Percentiles rank a stretch among this genome's conserved stretches.
Conservation (phyloP, 2,888 invertebrate genomes). For the Troglohyphantes excavatus region DNA sequence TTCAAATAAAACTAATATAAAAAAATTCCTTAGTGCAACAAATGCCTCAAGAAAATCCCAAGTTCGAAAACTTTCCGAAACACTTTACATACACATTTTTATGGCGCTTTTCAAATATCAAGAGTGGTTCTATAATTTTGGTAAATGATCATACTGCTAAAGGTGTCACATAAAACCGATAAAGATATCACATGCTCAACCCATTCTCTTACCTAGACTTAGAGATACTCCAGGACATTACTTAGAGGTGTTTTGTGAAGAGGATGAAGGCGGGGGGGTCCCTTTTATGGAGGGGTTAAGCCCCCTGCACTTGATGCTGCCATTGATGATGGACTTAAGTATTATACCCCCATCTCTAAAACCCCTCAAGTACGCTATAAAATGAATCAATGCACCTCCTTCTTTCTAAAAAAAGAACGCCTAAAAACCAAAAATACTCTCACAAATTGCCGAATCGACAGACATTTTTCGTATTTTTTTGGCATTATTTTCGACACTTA, state of each 20-base stretch:
- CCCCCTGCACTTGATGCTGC: not conserved
- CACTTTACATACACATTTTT: too few relatives aligned
- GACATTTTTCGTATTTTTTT: conserved; percentile 12
- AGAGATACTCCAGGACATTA: not conserved
- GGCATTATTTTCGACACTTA: not conserved
- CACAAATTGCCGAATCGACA: conserved; percentile 32
- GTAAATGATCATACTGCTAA: too few relatives aligned
- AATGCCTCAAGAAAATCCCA: too few relatives aligned
- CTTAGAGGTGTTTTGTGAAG: not conserved
- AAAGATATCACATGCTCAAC: too few relatives aligned
- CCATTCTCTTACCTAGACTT: not conserved
- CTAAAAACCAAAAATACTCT: conserved; percentile 48
- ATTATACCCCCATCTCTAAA: conserved; percentile 8
- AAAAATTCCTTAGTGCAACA: too few relatives aligned
- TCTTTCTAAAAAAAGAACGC: conserved; percentile 25
- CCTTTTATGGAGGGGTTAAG: not conserved
- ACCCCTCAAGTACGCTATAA: conserved; percentile 17
- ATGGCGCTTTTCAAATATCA: too few relatives aligned
- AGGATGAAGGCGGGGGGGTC: not conserved
- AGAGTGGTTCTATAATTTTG: too few relatives aligned
- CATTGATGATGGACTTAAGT: not conserved
- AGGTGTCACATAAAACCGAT: too few relatives aligned
- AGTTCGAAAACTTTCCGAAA: too few relatives aligned
- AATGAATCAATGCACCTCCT: conserved; percentile 21
- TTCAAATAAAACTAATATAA: too few relatives aligned